Base-by-base conservation (phyloP, 2,888 invertebrate species). In the Automeris io region DNA sequence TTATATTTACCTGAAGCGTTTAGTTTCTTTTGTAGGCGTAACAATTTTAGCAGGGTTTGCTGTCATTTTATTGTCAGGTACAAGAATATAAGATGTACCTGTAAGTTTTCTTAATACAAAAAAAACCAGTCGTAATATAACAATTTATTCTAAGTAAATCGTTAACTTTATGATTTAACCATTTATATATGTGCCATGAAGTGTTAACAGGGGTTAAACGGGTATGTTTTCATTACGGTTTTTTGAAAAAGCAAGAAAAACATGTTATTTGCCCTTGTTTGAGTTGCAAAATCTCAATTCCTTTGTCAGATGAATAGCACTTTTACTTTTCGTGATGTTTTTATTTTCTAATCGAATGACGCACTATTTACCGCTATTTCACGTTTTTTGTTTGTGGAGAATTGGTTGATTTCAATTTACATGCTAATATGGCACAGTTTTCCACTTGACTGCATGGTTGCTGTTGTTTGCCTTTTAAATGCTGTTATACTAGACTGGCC, bases 231-330 rank as follows among this genome's bases (percentile, higher is more conserved):
- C 12, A 51, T 44, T 43, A 45, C 43, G 43, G 38, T 43, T 43
- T 45, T 35, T 49, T 43, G 57, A 55, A 47, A 57, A 47, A 47
- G 43, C 57, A 59, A 60, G 64, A 64, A 72, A 71, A 75, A 68
- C 75, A 72, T 73, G 76, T 78, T 77, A 69, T 66, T 57, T 78
- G 80, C 76, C 85, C 81, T 81, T 82, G 82, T 76, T 81, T 68
- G 61, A 58, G 54, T 79, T 81, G 76, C 78, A 70, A 80, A 82
- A 83, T 74, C 76, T 74, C 54, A 56, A 68, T 76, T 82, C 76
- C 81, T 82, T 82, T 82, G 83, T 82, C 71, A 79, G 69, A 66
- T 57, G 61, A 54, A 42, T 53, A 46, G 44, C 54, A 85, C 85
- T 85, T 85, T 85, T 85, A 85, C 82, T 85, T 85, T 78, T 64